Base-by-base conservation (phyloP, 2,888 invertebrate genomes). In the Alentia gelatinosa region DNA sequence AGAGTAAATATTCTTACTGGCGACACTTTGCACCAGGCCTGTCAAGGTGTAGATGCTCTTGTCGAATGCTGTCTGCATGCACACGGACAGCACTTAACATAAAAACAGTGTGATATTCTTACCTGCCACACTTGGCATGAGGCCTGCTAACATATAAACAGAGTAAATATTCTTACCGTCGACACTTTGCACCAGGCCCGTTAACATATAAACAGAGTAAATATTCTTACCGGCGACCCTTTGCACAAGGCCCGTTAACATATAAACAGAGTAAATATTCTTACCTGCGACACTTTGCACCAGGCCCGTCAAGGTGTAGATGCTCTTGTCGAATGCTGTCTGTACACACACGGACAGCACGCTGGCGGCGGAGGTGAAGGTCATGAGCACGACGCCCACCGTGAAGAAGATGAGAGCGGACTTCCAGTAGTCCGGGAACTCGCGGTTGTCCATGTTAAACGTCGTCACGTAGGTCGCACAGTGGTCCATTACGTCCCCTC, bases 41-140 rank as follows among this genome's bases (percentile, higher is more conserved):
- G 98, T 97, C 68, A 98, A 96, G 0, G 98, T 98, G 95, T 98
- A 98, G 91, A 98, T 98, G 94, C 98, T 98, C 95, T 98, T 98
- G 94, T 97, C 97, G 93, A 97, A 98, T 35, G 98, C 97, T 50
- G 98, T 97, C 95, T 98, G 98, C 9, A 98, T 97, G 94, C 98
- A 98, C 94, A 98, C 98, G 30, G 98, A 98, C 92, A 98, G 94
- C 1, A 98, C 96, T n/a, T n/a, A n/a, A n/a, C n/a, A n/a, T n/a
- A n/a, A n/a, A n/a, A n/a, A n/a, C n/a, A n/a, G n/a, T n/a, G n/a
- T n/a, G n/a, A n/a, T n/a, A n/a, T n/a, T n/a, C n/a, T n/a, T n/a
- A n/a, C n/a, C n/a, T n/a, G n/a, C n/a, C n/a, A n/a, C n/a, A n/a
- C n/a, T n/a, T n/a, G n/a, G n/a, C n/a, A n/a, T n/a, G n/a, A n/a